phyloP scores from a whole-genome alignment of 2,113 vertebrate genomes.

The Blennius ocellaris region DNA sequence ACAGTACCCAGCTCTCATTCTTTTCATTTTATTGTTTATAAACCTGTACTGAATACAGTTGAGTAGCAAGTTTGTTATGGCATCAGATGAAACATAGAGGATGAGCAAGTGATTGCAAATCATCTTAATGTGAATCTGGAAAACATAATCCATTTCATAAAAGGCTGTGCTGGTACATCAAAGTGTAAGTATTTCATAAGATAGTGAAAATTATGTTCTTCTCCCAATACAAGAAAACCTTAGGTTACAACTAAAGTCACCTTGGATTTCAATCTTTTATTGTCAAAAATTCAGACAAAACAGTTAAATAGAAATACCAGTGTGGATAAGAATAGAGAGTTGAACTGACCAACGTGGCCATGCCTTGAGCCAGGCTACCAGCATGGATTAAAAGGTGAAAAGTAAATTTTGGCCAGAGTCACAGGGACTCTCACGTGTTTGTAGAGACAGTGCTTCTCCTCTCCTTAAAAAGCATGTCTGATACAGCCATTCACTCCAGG shows the following conservation, averaged over 20 bases:
- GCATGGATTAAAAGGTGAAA: neutral
- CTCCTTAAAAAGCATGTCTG: constrained; percentile 57
- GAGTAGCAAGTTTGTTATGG: too few relatives aligned
- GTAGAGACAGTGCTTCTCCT: constrained; percentile 47
- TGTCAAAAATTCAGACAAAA: neutral
- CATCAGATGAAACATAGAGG: neutral
- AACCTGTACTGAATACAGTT: too few relatives aligned
- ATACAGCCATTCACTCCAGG: constrained; percentile 56
- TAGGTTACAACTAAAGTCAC: neutral
- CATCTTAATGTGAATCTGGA: neutral
- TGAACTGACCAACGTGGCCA: neutral
- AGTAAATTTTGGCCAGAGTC: neutral
- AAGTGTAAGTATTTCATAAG: too few relatives aligned
- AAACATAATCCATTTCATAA: too few relatives aligned
- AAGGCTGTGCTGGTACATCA: too few relatives aligned
- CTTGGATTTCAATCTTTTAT: neutral
- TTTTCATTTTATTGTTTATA: too few relatives aligned
- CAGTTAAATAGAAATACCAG: neutral
- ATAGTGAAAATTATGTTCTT: too few relatives aligned
- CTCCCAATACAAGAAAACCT: too few relatives aligned
- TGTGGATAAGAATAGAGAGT: neutral
- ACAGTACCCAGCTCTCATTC: too few relatives aligned
- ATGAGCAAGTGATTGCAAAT: neutral
- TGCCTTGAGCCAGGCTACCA: neutral
- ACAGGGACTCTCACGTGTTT: constrained; percentile 30